Conservation (phyloP, 92 coral and sea anemone genomes). For the Porites evermanni region DNA sequence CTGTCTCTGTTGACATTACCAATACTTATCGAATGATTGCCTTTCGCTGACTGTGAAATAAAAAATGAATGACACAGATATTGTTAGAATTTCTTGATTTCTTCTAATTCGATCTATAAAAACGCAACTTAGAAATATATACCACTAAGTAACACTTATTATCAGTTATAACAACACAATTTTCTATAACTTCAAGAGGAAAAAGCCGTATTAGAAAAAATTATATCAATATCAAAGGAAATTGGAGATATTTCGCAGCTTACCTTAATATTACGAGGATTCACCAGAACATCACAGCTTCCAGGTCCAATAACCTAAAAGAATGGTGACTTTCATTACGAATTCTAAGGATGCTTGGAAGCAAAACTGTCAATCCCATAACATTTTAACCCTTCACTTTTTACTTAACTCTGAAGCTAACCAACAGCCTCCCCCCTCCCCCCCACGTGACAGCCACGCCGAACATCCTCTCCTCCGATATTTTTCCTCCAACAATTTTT, state of each 20-base stretch:
- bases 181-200: too few species aligned
- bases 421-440: too few species aligned
- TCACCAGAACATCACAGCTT: constrained; percentile 67
- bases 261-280: constrained; percentile 63
- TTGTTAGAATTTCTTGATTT: background rate
- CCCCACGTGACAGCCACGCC: too few species aligned
- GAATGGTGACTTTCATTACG: background rate
- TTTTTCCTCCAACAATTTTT: background rate
- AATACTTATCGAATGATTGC: background rate
- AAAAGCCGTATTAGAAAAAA: too few species aligned
- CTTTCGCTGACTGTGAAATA: constrained; percentile 1
- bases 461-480: too few species aligned
- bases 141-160: too few species aligned
- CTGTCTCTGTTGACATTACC: constrained; percentile 7
- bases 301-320: constrained; percentile 56
- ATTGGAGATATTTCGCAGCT: background rate
- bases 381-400: too few species aligned
- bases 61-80: background rate
- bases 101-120: background rate
- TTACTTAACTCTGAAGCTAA: too few species aligned
- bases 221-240: too few species aligned
- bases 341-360: background rate
- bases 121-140: too few species aligned
- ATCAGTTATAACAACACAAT: too few species aligned
- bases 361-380: background rate